Evolutionary conservation across 2,113 vertebrate species (phyloP).

Genomic region (Actenoides hombroni): DNA sequence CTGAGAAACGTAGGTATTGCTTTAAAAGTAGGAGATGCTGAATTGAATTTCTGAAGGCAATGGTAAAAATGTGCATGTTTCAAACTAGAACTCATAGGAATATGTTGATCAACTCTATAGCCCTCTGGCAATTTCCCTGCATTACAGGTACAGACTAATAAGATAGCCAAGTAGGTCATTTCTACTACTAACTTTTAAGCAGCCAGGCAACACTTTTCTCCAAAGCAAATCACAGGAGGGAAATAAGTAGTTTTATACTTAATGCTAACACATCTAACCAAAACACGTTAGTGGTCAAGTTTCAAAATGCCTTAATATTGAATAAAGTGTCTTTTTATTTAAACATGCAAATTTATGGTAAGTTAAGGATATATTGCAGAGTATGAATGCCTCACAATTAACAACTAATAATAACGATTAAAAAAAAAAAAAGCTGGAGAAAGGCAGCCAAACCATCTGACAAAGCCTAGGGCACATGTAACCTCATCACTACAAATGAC

Average conservation of each 20-base stretch:
- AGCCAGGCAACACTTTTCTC: background rate
- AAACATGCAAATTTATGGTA: background rate
- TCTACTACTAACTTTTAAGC: background rate
- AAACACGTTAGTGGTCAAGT: background rate
- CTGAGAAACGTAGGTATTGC: background rate
- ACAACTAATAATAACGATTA: background rate
- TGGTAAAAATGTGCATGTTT: background rate
- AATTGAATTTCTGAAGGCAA: background rate
- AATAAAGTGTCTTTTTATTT: background rate
- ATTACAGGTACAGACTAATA: background rate
- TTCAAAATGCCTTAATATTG: constrained; percentile 13
- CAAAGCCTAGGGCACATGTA: constrained; percentile 67
- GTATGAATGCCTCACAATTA: constrained; percentile 21
- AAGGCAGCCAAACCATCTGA: constrained; percentile 70
- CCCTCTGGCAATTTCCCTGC: background rate
- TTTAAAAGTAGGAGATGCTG: background rate
- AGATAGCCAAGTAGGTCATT: background rate
- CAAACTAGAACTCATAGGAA: background rate
- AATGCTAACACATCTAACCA: background rate
- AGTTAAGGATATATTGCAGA: background rate
- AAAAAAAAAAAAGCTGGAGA: background rate
- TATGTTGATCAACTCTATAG: background rate
- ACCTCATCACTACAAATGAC: constrained; percentile 67
- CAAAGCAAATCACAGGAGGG: background rate
- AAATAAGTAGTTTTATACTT: background rate